Base-by-base conservation (phyloP, 2,113 vertebrate genomes). In the Ancistrus triradiatus region DNA sequence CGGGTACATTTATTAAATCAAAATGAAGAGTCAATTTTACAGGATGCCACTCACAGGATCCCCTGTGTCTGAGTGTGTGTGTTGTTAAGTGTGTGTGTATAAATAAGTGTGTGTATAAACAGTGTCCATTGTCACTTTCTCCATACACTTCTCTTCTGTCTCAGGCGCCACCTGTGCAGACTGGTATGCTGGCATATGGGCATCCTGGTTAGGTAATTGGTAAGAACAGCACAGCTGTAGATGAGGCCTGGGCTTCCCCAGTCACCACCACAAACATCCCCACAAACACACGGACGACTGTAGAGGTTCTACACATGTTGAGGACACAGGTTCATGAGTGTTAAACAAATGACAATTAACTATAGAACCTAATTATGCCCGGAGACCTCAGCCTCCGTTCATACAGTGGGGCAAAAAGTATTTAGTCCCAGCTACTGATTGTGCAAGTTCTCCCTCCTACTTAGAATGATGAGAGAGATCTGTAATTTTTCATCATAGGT, bases 201-300 rank as follows among this genome's bases (percentile, higher is more conserved):
- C 74, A 90, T 88, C 88, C 88, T 87, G 88, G 83, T 72, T 53
- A 78, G 83, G 82, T 90, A 90, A 90, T 90, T 90, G 87, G 84
- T 74, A 80, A 84, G 78, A 86, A 85, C 83, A 86, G 83, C 87
- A 87, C 86, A 88, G 84, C 84, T 89, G 86, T 79, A 86, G 79
- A 81, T 78, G 73, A 75, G 80, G 81, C 80, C 73, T 82, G 79
- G 81, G 78, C 84, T 78, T 75, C 73, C 74, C 80, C 83, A 84
- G 85, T 88, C 83, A 82, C 74, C 69, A 72, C 75, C 72, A 61
- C 76, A 80, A 73, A 82, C 33, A n/a, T n/a, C n/a, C n/a, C n/a
- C n/a, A n/a, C n/a, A n/a, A n/a, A 43, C 22, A 49, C 47, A 21
- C 27, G 7, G 27, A 31, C n/a, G 7, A 3, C 27, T 31, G 27